Conservation (phyloP, 2,797 vertebrate genomes). For the Odontamblyopus lacepedii region DNA sequence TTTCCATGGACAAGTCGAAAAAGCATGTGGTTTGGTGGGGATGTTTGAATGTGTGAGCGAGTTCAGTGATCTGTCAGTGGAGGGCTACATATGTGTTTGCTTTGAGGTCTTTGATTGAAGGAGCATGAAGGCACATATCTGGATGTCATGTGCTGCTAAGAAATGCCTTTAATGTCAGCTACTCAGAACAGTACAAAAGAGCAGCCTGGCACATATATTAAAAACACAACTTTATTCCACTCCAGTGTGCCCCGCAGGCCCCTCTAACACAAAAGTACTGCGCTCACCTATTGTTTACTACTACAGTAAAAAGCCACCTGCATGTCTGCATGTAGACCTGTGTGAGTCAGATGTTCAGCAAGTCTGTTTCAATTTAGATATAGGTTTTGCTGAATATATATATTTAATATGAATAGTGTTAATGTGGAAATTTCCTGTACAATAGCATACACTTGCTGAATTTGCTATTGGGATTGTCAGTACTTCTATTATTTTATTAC, state of each 20-base stretch:
- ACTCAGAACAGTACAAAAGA: conserved; percentile 49
- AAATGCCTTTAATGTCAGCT: conserved; percentile 71
- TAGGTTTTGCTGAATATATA: conserved; percentile 51
- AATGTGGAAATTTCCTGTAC: not conserved
- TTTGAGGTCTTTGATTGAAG: conserved; percentile 68
- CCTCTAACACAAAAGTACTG: conserved; percentile 39
- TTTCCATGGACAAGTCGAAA: conserved; percentile 9
- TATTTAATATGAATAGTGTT: conserved; percentile 34
- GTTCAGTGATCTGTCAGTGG: conserved; percentile 59
- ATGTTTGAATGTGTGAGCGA: conserved; percentile 47
- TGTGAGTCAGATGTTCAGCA: conserved; percentile 52
- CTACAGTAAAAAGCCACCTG: conserved; percentile 13
- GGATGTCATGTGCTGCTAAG: conserved; percentile 64
- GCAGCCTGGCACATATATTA: conserved; percentile 49
- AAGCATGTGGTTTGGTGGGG: conserved; percentile 41
- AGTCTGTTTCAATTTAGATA: conserved; percentile 53
- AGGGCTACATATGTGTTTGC: conserved; percentile 68
- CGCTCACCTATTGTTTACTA: conserved; percentile 6
- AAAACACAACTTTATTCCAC: conserved; percentile 56
- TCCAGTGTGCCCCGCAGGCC: conserved; percentile 36
- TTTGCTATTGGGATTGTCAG: too few relatives aligned
- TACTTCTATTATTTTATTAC: not conserved
- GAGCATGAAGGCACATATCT: conserved; percentile 63
- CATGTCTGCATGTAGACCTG: conserved; percentile 18
- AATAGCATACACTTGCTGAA: too few relatives aligned